Percentiles rank a stretch among this genome's conserved stretches.
These are phyloP conservation scores for Troides aeacus DNA, from an alignment of 2,888 invertebrate genomes.

Conservation along the genomic window DNA sequence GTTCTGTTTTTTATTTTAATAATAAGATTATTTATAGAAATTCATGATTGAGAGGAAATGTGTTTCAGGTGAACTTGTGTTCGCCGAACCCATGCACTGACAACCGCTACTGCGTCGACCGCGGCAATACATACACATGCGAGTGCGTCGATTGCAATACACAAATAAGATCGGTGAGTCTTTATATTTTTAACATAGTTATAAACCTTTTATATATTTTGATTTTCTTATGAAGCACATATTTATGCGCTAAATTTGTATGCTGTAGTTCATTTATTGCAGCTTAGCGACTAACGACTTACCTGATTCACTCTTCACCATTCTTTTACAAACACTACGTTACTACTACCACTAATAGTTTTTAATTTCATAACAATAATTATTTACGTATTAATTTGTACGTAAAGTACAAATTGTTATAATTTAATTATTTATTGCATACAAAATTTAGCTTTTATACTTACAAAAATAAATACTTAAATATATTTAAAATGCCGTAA, in stretches of 20 bases:
- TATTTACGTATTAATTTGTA: no score
- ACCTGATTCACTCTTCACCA: no score
- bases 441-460: no score
- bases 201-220: neutral
- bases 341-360: no score
- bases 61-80: conserved; percentile 82
- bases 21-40: neutral
- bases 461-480: no score
- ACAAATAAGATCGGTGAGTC: conserved; percentile 82
- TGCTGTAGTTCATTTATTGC: neutral
- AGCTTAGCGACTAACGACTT: no score
- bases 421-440: no score
- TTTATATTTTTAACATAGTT: neutral
- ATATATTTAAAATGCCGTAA: no score
- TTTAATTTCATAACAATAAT: no score
- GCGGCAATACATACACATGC: conserved; percentile 86
- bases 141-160: conserved; percentile 86
- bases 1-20: neutral
- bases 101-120: conserved; percentile 85
- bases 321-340: no score
- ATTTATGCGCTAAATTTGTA: neutral
- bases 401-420: no score
- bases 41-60: neutral
- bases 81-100: conserved; percentile 85
- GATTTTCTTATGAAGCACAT: neutral